These are phyloP conservation scores for Protodeltote pygarga DNA, from an alignment of 2,888 invertebrate species.

Conservation along the genomic window DNA sequence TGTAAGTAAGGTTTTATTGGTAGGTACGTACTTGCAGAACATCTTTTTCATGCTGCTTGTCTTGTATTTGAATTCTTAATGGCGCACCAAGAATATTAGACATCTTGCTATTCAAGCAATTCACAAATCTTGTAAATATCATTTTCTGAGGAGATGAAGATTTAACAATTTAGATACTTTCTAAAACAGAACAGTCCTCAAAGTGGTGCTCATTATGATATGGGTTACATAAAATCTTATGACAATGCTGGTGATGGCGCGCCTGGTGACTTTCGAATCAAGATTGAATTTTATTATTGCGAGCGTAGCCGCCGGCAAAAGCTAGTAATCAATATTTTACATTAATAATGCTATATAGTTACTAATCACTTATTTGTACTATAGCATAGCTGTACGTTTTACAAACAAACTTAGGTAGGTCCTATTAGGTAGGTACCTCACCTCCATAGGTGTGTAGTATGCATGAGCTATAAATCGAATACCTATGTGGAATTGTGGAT, in stretches of 20 bases:
- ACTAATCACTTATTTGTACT: background rate
- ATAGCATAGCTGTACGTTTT: too few species aligned
- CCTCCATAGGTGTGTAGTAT: too few species aligned
- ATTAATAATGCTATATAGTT: too few species aligned
- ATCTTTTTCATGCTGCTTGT: slow-evolving; percentile 21
- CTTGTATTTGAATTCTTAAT: slow-evolving; percentile 54
- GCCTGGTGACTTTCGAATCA: background rate
- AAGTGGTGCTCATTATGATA: too few species aligned
- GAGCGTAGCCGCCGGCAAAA: background rate
- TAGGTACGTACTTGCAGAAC: background rate
- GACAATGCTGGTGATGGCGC: background rate
- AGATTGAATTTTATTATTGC: background rate
- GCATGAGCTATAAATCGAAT: too few species aligned
- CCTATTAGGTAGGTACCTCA: too few species aligned
- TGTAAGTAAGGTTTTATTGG: background rate
- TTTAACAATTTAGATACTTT: slow-evolving; percentile 13
- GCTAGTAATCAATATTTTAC: too few species aligned
- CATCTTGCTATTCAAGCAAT: slow-evolving; percentile 65
- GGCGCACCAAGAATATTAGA: slow-evolving; percentile 61
- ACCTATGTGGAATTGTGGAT: background rate
- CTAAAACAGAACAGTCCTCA: too few species aligned
- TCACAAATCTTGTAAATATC: slow-evolving; percentile 65
- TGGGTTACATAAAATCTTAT: too few species aligned
- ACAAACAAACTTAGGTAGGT: too few species aligned
- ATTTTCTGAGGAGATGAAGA: slow-evolving; percentile 52